Evolutionary conservation across 2,888 invertebrate genomes (phyloP).

Genomic region (Tetramorium bicarinatum): DNA sequence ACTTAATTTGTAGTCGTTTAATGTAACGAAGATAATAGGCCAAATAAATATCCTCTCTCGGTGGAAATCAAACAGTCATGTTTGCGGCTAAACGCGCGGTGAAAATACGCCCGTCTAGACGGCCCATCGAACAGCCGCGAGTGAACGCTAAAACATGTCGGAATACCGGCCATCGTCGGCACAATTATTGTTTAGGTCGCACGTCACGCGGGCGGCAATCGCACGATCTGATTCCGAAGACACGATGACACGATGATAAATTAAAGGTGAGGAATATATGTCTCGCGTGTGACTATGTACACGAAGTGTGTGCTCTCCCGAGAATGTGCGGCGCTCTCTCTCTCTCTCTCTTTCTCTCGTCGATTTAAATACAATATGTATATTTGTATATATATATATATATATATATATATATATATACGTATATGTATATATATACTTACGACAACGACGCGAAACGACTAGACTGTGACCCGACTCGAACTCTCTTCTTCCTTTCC

Average conservation of each 20-base stretch:
- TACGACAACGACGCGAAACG: constrained; percentile 55
- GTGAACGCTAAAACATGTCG: background rate
- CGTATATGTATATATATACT: constrained; percentile 37
- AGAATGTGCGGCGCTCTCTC: constrained; percentile 38
- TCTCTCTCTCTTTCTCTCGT: background rate
- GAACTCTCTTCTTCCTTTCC: background rate
- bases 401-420: constrained; percentile 41
- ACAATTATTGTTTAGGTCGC: constrained; percentile 34
- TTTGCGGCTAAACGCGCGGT: constrained; percentile 13
- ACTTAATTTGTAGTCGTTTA: background rate
- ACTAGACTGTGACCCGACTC: constrained; percentile 52
- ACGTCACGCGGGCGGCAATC: constrained; percentile 8
- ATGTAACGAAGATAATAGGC: background rate
- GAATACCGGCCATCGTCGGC: constrained; percentile 10
- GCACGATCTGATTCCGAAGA: constrained; percentile 44
- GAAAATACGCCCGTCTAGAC: constrained; percentile 22
- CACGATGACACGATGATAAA: constrained; percentile 45
- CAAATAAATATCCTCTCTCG: background rate
- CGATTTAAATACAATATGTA: constrained; percentile 53
- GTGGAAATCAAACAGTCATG: constrained; percentile 2
- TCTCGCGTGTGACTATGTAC: constrained; percentile 48
- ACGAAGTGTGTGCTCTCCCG: constrained; percentile 53
- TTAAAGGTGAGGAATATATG: constrained; percentile 51
- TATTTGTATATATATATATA: constrained; percentile 48
- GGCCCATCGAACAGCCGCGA: background rate